Evolutionary conservation across 2,797 vertebrate species (phyloP).

Genomic region (Thamnophis elegans): DNA sequence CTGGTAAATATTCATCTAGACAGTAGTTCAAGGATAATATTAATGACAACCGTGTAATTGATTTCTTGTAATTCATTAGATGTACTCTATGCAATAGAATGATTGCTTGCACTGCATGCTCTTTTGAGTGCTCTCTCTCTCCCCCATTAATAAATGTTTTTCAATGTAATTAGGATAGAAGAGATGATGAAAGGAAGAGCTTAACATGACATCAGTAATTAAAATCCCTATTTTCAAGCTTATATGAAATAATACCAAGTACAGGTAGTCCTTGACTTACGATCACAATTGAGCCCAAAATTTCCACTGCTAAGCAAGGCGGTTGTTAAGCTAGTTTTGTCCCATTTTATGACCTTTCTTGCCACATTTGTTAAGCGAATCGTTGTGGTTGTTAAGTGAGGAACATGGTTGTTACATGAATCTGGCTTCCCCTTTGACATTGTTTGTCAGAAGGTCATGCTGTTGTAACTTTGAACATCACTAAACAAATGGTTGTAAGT

Average conservation of each 20-base stretch:
- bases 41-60: neutral
- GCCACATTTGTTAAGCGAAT: neutral
- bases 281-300: neutral
- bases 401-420: neutral
- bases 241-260: neutral
- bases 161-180: neutral
- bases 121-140: neutral
- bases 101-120: neutral
- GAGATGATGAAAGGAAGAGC: neutral
- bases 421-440: neutral
- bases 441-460: neutral
- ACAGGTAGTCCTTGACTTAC: neutral
- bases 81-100: neutral
- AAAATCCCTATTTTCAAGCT: neutral
- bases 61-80: neutral
- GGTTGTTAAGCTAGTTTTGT: neutral
- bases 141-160: neutral
- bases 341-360: neutral
- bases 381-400: no score
- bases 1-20: neutral
- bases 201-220: neutral
- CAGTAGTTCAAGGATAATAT: neutral
- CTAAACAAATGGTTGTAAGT: neutral
- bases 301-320: neutral
- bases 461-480: neutral